Evolutionary conservation across 2,797 vertebrate species (phyloP).

Genomic region (Microcaecilia unicolor): DNA sequence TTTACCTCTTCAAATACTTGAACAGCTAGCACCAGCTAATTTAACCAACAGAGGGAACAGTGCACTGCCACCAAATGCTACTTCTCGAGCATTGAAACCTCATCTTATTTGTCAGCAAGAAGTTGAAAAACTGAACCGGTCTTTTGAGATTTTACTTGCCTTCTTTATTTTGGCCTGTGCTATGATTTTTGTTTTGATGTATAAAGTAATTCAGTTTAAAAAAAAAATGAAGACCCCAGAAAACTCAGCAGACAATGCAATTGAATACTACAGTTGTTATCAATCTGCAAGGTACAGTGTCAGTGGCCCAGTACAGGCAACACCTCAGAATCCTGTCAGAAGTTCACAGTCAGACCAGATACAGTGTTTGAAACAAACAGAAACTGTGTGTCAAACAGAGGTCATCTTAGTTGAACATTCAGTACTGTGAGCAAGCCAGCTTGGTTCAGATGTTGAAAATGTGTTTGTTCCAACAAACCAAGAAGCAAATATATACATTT

Average conservation of each 20-base stretch:
- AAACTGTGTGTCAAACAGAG: conserved; percentile 53
- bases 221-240: conserved; percentile 43
- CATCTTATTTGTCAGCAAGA: conserved; percentile 45
- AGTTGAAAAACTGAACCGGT: conserved; percentile 45
- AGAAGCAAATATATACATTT: too few species aligned
- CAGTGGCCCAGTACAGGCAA: conserved; percentile 31
- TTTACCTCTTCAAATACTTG: conserved; percentile 20
- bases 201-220: conserved; percentile 51
- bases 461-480: too few species aligned
- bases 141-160: conserved; percentile 59
- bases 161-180: conserved; percentile 62
- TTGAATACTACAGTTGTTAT: conserved; percentile 67
- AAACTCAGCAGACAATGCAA: conserved; percentile 49
- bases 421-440: conserved; percentile 49
- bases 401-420: conserved; percentile 70
- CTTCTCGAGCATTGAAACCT: conserved; percentile 41
- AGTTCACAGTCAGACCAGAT: conserved; percentile 45
- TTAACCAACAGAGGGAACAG: conserved; percentile 20
- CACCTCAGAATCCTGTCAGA: conserved; percentile 25
- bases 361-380: conserved; percentile 43
- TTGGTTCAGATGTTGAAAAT: too few species aligned
- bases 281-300: conserved; percentile 54
- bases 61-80: conserved; percentile 22
- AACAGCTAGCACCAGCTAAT: conserved; percentile 26
- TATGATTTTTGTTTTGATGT: conserved; percentile 51